A percentile compares a stretch with the other conserved stretches of the same genome.
Evolutionary conservation across 2,797 vertebrate genomes (phyloP).

Genomic region (Hyperoplus immaculatus): DNA sequence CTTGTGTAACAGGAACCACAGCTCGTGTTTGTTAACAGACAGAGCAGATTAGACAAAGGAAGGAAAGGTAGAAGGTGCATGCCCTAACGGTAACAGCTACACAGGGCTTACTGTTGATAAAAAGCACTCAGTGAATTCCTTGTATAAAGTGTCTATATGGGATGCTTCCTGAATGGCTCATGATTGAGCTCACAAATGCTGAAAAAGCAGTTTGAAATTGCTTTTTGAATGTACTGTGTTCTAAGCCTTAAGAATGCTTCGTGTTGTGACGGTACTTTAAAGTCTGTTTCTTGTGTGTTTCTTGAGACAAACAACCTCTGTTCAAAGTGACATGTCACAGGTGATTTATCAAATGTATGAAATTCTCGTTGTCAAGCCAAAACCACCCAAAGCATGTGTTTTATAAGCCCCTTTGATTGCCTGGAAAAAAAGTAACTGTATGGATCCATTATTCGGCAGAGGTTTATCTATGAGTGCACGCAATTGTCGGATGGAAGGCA

Average conservation of each 20-base stretch:
- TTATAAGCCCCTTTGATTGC: no score
- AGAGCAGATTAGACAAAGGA: conserved; percentile 42
- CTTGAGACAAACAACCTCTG: background rate
- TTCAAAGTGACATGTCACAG: background rate
- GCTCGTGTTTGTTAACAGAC: conserved; percentile 27
- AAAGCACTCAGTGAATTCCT: background rate
- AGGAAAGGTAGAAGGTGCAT: conserved; percentile 18
- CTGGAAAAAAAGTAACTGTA: no score
- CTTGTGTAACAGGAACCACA: conserved; percentile 51
- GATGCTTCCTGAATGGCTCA: background rate
- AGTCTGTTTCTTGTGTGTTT: background rate
- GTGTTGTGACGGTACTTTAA: background rate
- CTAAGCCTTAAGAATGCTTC: background rate
- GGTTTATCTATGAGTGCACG: no score
- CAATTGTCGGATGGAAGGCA: no score
- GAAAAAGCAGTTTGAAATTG: background rate
- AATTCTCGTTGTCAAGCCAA: no score
- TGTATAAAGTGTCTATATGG: background rate
- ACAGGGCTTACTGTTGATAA: background rate
- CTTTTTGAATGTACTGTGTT: background rate
- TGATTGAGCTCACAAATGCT: background rate
- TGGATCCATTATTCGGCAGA: no score
- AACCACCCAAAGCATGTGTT: no score
- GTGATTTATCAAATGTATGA: no score
- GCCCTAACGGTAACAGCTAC: background rate